These are phyloP conservation scores for Barnardius zonarius DNA, from an alignment of 2,113 vertebrate species.

Conservation along the genomic window DNA sequence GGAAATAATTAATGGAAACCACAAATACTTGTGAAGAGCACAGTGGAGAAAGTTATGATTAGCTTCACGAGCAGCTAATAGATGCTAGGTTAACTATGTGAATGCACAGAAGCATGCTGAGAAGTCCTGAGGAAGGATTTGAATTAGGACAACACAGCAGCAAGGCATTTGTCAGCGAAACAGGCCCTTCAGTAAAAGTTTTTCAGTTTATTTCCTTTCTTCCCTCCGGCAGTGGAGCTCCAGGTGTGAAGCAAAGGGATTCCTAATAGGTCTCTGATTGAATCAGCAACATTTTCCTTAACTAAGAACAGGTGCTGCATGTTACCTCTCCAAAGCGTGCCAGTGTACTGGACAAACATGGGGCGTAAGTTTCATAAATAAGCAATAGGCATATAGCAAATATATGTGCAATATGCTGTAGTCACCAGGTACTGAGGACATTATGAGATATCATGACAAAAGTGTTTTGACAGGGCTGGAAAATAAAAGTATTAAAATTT, in stretches of 20 bases:
- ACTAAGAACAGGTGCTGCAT: not conserved
- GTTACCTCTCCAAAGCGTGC: not conserved
- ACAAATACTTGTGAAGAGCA: not conserved
- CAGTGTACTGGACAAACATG: not conserved
- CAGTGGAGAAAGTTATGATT: not conserved
- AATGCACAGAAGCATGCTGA: not conserved
- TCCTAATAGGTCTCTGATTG: not conserved
- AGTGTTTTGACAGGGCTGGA: not conserved
- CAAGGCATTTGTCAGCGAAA: not conserved
- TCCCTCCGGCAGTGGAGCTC: slow-evolving; percentile 4
- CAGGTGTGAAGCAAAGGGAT: slow-evolving; percentile 14
- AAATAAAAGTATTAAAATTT: not conserved
- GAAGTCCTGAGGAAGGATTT: not conserved
- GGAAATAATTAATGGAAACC: not conserved
- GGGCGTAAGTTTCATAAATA: slow-evolving; percentile 30
- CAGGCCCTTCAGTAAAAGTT: not conserved
- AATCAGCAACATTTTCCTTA: slow-evolving; percentile 6
- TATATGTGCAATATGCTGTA: slow-evolving; percentile 2
- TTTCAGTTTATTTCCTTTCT: not conserved
- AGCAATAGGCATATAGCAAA: not conserved
- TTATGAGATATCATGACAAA: not conserved
- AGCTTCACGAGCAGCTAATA: not conserved
- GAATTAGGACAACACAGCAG: not conserved
- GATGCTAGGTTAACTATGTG: not conserved
- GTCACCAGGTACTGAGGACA: not conserved